Conservation (phyloP, 1,140 invertebrate species). For the Conus betulinus region DNA sequence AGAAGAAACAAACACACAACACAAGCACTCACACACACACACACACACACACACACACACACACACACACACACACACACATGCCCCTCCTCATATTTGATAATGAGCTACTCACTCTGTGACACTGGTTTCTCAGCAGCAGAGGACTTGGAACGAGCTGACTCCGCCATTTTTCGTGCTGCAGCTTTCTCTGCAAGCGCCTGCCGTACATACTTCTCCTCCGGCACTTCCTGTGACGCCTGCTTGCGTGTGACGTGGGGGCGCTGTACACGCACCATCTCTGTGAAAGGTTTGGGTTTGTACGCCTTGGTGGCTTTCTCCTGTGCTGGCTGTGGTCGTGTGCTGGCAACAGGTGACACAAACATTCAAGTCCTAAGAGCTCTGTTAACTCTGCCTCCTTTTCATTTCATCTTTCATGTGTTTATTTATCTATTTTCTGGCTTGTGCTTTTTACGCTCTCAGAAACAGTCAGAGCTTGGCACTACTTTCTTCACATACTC, state of each 20-base stretch:
- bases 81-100: background rate
- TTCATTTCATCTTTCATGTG: too few relatives aligned
- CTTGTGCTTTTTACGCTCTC: too few relatives aligned
- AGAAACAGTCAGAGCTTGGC: too few relatives aligned
- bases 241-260: slow-evolving; percentile 67
- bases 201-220: slow-evolving; percentile 26
- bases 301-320: slow-evolving; percentile 14
- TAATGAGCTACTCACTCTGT: background rate
- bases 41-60: slow-evolving; percentile 21
- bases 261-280: slow-evolving; percentile 67
- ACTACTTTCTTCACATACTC: too few relatives aligned
- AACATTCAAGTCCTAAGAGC: too few relatives aligned
- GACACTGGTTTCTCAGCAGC: background rate
- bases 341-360: background rate
- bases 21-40: too few relatives aligned
- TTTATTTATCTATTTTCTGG: too few relatives aligned
- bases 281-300: slow-evolving; percentile 60
- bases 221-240: slow-evolving; percentile 24
- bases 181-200: slow-evolving; percentile 27
- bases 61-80: slow-evolving; percentile 5
- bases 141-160: background rate
- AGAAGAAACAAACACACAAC: too few relatives aligned
- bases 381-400: too few relatives aligned
- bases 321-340: background rate
- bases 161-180: slow-evolving; percentile 26